phyloP scores from a whole-genome alignment of 1,140 invertebrate species.

The Ceratosolen fusciceps region DNA sequence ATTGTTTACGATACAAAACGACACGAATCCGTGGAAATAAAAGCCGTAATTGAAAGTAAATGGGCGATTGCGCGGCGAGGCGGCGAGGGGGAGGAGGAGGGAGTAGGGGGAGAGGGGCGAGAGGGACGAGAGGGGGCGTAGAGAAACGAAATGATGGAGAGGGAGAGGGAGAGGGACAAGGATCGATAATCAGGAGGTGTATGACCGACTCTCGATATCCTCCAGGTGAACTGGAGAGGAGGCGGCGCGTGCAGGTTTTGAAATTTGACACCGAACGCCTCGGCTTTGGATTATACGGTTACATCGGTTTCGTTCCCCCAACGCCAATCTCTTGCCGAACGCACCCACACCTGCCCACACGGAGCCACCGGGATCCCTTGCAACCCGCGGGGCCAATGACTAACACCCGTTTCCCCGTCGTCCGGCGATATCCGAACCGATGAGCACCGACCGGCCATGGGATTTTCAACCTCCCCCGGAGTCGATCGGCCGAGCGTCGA shows the following conservation, averaged over 20 bases:
- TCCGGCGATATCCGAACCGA: slow-evolving; percentile 13
- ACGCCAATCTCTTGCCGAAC: too few relatives aligned
- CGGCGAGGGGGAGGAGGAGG: too few relatives aligned
- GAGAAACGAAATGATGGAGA: too few relatives aligned
- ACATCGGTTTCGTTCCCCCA: neutral
- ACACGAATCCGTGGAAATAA: neutral
- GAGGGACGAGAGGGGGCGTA: too few relatives aligned
- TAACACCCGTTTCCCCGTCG: slow-evolving; percentile 19
- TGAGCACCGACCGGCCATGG: slow-evolving; percentile 1
- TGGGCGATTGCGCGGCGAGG: too few relatives aligned
- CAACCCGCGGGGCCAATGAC: neutral
- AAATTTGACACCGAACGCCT: slow-evolving; percentile 27
- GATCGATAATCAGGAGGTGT: slow-evolving; percentile 28
- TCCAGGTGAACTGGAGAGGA: neutral
- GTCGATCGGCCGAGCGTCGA: too few relatives aligned
- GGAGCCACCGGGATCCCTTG: too few relatives aligned
- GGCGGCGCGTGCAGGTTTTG: neutral
- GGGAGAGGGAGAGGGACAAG: too few relatives aligned
- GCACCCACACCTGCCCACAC: too few relatives aligned
- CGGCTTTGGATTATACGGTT: slow-evolving; percentile 50
- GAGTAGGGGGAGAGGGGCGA: too few relatives aligned
- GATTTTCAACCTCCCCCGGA: neutral
- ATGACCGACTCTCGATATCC: slow-evolving; percentile 20
- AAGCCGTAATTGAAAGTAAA: neutral
- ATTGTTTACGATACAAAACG: neutral